phyloP scores from a whole-genome alignment of 1,140 invertebrate genomes.

The Zaprionus ghesquierei region DNA sequence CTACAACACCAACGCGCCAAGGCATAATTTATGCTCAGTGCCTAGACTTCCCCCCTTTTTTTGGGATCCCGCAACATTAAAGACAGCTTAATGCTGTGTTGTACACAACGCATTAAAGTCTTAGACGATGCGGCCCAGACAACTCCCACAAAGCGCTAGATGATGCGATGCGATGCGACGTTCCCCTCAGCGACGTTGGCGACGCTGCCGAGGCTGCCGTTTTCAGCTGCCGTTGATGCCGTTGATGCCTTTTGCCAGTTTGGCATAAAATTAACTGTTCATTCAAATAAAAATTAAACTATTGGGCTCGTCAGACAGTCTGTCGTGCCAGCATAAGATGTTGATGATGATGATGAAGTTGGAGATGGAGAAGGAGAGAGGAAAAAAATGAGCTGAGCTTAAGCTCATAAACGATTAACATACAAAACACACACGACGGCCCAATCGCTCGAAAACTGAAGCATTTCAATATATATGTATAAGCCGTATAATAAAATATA shows the following conservation, averaged over 20 bases:
- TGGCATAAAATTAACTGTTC: conserved; percentile 79
- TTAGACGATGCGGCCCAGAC: conserved; percentile 22
- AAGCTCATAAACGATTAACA: conserved; percentile 77
- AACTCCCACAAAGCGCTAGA: conserved; percentile 42
- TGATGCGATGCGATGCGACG: conserved; percentile 12
- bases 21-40: conserved; percentile 45
- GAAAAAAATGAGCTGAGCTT: conserved; percentile 56
- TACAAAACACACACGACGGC: conserved; percentile 75
- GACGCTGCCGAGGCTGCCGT: not conserved
- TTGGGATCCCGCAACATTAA: conserved; percentile 2
- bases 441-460: conserved; percentile 53
- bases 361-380: not conserved
- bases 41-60: not conserved
- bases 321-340: not conserved
- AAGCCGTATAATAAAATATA: conserved; percentile 78
- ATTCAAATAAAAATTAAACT: conserved; percentile 80
- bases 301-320: conserved; percentile 48
- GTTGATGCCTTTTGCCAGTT: conserved; percentile 61
- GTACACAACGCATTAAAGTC: conserved; percentile 42
- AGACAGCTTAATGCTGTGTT: conserved; percentile 47
- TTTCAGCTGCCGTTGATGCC: conserved; percentile 1
- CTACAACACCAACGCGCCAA: conserved; percentile 29
- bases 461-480: conserved; percentile 72
- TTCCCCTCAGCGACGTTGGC: conserved; percentile 3
- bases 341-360: not conserved